phyloP scores from a whole-genome alignment of 2,113 vertebrate species.

The Stercorarius parasiticus region DNA sequence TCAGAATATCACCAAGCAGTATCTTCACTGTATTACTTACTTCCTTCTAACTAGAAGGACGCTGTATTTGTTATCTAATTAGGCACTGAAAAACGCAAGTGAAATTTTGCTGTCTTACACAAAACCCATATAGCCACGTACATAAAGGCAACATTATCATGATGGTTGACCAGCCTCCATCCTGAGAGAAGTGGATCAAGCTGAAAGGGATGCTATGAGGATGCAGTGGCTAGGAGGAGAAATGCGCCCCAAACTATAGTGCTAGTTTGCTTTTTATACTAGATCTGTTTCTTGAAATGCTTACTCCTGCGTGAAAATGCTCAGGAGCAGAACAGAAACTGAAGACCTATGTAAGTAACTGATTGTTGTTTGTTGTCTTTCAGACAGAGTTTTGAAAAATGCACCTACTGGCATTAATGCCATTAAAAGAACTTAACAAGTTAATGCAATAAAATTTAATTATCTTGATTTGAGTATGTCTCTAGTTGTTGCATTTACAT shows the following conservation, averaged over 20 bases:
- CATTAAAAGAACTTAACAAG: constrained; percentile 6
- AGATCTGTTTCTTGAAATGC: background rate
- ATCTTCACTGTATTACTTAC: background rate
- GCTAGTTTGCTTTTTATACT: background rate
- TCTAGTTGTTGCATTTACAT: constrained; percentile 22
- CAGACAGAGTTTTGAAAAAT: background rate
- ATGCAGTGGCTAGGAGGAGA: background rate
- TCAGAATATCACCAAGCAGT: background rate
- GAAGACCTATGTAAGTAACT: background rate
- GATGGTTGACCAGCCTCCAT: background rate
- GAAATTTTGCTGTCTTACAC: background rate
- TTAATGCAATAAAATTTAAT: constrained; percentile 45
- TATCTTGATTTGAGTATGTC: constrained; percentile 22
- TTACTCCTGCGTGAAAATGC: background rate
- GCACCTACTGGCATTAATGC: background rate
- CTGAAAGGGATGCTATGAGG: background rate
- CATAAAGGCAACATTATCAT: background rate
- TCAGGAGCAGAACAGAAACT: background rate
- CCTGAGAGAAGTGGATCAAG: background rate
- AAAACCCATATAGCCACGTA: background rate
- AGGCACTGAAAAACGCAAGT: background rate
- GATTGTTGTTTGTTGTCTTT: background rate
- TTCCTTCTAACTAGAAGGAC: background rate
- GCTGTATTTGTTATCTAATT: background rate
- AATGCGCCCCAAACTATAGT: background rate